These are phyloP conservation scores for Endotricha flammealis DNA, from an alignment of 2,888 invertebrate species.

Conservation along the genomic window DNA sequence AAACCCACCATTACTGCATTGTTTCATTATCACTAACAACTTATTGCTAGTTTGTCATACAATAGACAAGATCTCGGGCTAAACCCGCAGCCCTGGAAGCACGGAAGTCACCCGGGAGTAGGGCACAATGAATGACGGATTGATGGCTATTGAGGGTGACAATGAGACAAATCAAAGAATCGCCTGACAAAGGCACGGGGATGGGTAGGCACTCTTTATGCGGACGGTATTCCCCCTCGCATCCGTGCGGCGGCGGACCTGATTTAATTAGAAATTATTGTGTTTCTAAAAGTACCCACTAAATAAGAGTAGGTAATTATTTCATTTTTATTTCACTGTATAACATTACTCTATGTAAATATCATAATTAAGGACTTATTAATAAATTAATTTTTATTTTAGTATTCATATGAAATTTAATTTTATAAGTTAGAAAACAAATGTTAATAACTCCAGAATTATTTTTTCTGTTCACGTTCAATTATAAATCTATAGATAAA, in stretches of 20 bases:
- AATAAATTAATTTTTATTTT: no score
- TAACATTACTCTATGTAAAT: no score
- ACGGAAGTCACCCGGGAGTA: conserved; percentile 6
- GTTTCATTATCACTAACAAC: conserved; percentile 2
- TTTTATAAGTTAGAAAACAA: no score
- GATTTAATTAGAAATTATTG: conserved; percentile 11
- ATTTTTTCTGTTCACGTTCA: no score
- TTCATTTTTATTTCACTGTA: no score
- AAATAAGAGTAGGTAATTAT: not conserved
- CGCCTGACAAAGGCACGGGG: conserved; percentile 25
- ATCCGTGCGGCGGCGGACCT: conserved; percentile 11
- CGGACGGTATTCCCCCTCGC: conserved; percentile 18
- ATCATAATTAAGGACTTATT: no score
- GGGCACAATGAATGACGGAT: conserved; percentile 46
- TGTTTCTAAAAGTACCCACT: not conserved
- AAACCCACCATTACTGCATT: no score
- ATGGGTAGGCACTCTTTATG: conserved; percentile 11
- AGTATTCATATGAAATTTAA: no score
- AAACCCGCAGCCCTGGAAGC: conserved; percentile 7
- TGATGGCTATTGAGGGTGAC: conserved; percentile 38
- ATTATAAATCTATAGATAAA: no score
- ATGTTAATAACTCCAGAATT: no score
- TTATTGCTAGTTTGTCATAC: conserved; percentile 7
- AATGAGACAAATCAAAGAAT: conserved; percentile 50
- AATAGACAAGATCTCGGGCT: conserved; percentile 5